Percentiles rank a stretch among this genome's conserved stretches.
Evolutionary conservation across 2,113 vertebrate species (phyloP).

Genomic region (Chaetops frenatus): DNA sequence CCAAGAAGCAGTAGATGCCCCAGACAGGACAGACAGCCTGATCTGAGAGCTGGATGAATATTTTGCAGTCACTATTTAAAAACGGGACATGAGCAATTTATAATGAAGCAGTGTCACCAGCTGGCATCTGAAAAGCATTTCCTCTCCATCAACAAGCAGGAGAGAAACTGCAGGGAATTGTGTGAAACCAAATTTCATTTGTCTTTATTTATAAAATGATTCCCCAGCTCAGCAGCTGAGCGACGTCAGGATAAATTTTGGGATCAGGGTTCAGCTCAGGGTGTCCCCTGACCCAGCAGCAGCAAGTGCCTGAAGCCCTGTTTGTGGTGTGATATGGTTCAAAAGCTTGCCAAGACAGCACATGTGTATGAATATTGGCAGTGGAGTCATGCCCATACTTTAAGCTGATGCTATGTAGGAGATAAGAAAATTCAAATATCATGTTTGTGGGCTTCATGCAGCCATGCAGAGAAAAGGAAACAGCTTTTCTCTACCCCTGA

Average conservation of each 20-base stretch:
- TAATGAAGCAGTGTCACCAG: slow-evolving; percentile 62
- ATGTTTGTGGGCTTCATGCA: background rate
- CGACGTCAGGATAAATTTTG: background rate
- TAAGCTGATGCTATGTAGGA: background rate
- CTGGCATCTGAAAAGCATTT: slow-evolving; percentile 51
- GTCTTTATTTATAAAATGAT: background rate
- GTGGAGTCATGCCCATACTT: background rate
- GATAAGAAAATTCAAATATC: background rate
- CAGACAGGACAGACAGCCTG: background rate
- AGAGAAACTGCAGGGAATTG: background rate
- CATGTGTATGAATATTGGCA: background rate
- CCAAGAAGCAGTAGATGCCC: background rate
- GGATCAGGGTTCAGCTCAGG: background rate
- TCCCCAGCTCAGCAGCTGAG: background rate
- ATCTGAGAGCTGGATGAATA: background rate
- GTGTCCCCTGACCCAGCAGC: background rate
- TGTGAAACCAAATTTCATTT: background rate
- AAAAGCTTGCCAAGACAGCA: background rate
- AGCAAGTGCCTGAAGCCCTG: background rate
- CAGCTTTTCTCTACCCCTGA: background rate
- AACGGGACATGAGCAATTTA: background rate
- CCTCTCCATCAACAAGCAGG: background rate
- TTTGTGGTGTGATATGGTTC: background rate
- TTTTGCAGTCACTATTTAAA: background rate
- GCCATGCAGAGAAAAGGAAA: background rate